These are phyloP conservation scores for Macquaria ambigua DNA, from an alignment of 2,113 vertebrate genomes.

Conservation along the genomic window DNA sequence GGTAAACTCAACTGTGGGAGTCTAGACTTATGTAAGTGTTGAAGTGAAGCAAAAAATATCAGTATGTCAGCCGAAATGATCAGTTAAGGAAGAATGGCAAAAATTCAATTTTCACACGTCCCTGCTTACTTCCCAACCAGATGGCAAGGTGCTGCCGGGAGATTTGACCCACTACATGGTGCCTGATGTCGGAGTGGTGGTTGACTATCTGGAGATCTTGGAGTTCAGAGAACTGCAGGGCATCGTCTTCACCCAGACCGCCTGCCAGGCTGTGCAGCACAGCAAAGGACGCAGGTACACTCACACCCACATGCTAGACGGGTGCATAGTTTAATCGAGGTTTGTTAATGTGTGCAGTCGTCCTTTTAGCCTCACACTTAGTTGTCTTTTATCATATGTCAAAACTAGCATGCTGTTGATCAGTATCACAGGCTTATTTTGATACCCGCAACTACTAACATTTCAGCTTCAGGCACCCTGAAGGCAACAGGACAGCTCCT, in stretches of 20 bases:
- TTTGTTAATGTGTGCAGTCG: too few relatives aligned
- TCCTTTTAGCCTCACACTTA: background rate
- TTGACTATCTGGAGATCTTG: constrained; percentile 94
- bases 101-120: background rate
- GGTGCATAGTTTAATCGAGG: background rate
- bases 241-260: constrained; percentile 94
- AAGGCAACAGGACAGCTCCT: background rate
- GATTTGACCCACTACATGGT: constrained; percentile 95
- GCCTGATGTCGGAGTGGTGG: constrained; percentile 91
- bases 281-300: constrained; percentile 93
- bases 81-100: background rate
- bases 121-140: constrained; percentile 72
- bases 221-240: constrained; percentile 93
- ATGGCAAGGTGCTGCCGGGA: constrained; percentile 88
- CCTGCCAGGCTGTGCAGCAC: constrained; percentile 92
- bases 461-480: background rate
- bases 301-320: background rate
- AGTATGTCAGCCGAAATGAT: background rate
- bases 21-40: too few relatives aligned
- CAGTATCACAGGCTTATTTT: background rate
- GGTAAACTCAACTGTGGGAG: background rate
- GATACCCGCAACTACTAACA: background rate
- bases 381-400: background rate
- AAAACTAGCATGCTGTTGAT: background rate
- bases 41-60: background rate